Percentiles rank a stretch among this genome's conserved stretches.
These are phyloP conservation scores for Puma concolor DNA, from an alignment of 2,113 vertebrate species.

Conservation along the genomic window DNA sequence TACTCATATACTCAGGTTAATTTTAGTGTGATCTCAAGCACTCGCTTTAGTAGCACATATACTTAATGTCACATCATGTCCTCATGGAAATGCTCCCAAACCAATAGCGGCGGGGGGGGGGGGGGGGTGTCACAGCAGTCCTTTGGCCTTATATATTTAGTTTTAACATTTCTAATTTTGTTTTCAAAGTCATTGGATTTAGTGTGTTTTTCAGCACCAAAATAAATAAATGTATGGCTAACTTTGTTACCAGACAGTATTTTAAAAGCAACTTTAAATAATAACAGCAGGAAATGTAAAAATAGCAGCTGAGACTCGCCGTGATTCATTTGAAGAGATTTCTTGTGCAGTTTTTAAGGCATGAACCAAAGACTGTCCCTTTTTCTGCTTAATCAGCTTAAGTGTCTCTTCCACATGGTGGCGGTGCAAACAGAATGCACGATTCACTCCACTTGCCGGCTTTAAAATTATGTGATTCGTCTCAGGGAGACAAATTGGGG, in stretches of 20 bases:
- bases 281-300: background rate
- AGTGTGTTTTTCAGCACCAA: background rate
- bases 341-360: background rate
- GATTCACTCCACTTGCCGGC: background rate
- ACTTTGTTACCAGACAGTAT: background rate
- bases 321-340: background rate
- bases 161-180: background rate
- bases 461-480: background rate
- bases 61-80: background rate
- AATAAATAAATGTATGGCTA: background rate
- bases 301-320: background rate
- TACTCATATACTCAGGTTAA: background rate
- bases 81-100: background rate
- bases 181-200: background rate
- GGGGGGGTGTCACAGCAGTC: background rate
- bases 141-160: background rate
- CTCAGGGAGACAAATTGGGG: background rate
- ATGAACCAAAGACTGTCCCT: background rate
- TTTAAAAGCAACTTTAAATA: background rate
- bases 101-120: no score
- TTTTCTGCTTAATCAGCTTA: background rate
- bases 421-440: background rate
- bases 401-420: background rate
- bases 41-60: no score
- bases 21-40: background rate